Conservation (phyloP, 2,797 vertebrate genomes). For the Notamacropus eugenii region DNA sequence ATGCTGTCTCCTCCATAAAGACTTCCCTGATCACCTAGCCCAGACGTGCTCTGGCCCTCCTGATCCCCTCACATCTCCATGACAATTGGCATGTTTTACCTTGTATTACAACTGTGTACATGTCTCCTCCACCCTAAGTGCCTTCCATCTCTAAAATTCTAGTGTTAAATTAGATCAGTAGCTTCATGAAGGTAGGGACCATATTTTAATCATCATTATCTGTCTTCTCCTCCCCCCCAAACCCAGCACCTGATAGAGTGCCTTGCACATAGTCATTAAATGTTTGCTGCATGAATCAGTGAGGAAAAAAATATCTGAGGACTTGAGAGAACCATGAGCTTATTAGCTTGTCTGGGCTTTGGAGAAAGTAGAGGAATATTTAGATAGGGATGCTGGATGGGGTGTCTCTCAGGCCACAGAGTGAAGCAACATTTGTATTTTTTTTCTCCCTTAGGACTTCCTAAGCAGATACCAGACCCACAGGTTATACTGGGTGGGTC, state of each 20-base stretch:
- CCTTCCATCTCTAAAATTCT: not conserved
- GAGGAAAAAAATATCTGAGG: too few relatives aligned
- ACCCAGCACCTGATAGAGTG: not conserved
- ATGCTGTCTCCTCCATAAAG: not conserved
- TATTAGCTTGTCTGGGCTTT: not conserved
- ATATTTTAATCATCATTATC: not conserved
- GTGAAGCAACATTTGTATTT: constrained; percentile 18
- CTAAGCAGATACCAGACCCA: constrained; percentile 42
- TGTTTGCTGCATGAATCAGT: not conserved
- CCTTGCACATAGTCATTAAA: not conserved
- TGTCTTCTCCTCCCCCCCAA: not conserved
- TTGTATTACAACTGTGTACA: not conserved
- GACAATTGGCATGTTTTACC: not conserved
- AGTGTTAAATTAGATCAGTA: not conserved
- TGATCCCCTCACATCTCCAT: not conserved
- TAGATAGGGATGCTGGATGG: not conserved
- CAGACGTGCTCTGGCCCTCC: not conserved
- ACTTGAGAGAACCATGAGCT: accelerated
- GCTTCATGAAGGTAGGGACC: not conserved
- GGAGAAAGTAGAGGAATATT: too few relatives aligned
- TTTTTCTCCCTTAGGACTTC: constrained; percentile 56
- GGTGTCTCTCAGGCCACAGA: not conserved
- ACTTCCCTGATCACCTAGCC: not conserved
- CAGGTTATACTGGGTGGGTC: constrained; percentile 69
- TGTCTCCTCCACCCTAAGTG: not conserved